Base-by-base conservation (phyloP, 2,797 vertebrate genomes). In the Molossus molossus region DNA sequence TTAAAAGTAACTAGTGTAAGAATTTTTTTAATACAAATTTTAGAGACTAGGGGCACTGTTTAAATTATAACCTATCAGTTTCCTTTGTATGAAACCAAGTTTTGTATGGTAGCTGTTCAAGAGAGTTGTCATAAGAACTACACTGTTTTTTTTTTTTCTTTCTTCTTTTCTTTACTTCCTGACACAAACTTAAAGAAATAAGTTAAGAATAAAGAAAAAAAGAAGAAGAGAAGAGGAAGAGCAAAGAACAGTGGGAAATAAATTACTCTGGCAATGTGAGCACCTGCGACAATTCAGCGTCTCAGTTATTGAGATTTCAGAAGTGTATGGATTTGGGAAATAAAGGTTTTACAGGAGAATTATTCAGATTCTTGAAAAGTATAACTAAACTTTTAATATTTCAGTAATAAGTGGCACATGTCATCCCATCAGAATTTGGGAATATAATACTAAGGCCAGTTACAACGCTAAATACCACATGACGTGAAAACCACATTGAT, bases 391-490 rank as follows among this genome's bases (percentile, higher is more conserved):
- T 94, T 55, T 90, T 86, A 94, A n/a, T 65, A 67, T 70, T 85
- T 12, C 13, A 62, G 29, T 83, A 93, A 75, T 87, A 76, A 91
- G 5, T 86, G 58, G 12, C 25, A 82, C 73, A 65, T 20, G 9
- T 40, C 18, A 72, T 21, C 23, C 29, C 45, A 94, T 93, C 70
- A 77, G 70, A 93, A 95, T 90, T 70, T 93, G 72, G 48, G 6
- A 86, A 37, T 89, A 84, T 91, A 89, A 95, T 10, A 96, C 77
- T 90, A 89, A 89, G 37, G 83, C 17, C 69, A 87, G 70, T 91
- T 96, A 96, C 7, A 95, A 67, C 9, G 72, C 11, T 83, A 85
- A 94, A 72, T 50, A 84, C 70, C 72, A 77, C 33, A 79, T 18
- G n/a, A 40, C 70, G 65, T 58, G 76, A 67, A 91, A 93, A 93